phyloP scores from a whole-genome alignment of 1,140 invertebrate genomes.

The Asobara japonica region DNA sequence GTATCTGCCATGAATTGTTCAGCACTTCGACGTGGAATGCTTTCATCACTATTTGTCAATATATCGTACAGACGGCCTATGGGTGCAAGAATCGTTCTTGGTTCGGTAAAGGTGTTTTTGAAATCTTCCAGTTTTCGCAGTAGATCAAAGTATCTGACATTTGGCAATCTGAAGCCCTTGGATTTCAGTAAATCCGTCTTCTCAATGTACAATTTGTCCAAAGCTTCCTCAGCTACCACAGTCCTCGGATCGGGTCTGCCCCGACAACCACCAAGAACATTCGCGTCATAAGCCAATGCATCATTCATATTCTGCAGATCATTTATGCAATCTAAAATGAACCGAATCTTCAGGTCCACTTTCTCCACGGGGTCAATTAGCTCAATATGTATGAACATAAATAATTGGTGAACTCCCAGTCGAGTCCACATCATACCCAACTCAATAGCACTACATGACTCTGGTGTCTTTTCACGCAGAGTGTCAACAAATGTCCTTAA shows the following conservation, averaged over 20 bases:
- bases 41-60: constrained; percentile 47
- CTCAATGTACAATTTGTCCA: constrained; percentile 43
- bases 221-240: background rate
- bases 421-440: constrained; percentile 56
- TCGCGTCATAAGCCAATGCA: constrained; percentile 44
- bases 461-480: background rate
- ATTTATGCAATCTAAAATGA: constrained; percentile 73
- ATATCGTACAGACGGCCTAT: constrained; percentile 6
- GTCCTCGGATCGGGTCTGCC: constrained; percentile 39
- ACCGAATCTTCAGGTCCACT: constrained; percentile 73
- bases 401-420: constrained; percentile 60
- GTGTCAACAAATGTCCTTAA: constrained; percentile 42
- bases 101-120: constrained; percentile 40
- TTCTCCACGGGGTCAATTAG: constrained; percentile 81
- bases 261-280: constrained; percentile 39
- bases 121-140: constrained; percentile 53
- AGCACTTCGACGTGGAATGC: constrained; percentile 50
- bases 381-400: constrained; percentile 62
- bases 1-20: background rate
- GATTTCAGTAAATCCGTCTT: constrained; percentile 40
- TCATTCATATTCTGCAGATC: constrained; percentile 50
- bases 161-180: constrained; percentile 69
- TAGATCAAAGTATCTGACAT: constrained; percentile 67
- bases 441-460: constrained; percentile 23
- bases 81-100: constrained; percentile 35